A percentile compares a stretch with the other conserved stretches of the same genome.
These are phyloP conservation scores for Accipiter cooperii DNA, from an alignment of 2,113 vertebrate species.

Conservation along the genomic window DNA sequence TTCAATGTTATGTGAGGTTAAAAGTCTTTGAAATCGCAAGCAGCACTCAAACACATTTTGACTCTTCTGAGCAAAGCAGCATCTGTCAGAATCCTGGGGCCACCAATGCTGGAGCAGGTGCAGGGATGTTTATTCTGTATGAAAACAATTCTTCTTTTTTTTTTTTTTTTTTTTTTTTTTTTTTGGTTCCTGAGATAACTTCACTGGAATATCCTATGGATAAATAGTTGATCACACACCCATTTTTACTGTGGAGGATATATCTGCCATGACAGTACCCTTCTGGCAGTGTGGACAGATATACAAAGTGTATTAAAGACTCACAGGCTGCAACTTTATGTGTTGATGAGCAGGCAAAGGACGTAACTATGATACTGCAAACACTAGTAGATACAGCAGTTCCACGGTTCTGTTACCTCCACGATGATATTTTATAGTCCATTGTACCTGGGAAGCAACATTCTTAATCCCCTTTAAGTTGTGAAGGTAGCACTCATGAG, in stretches of 20 bases:
- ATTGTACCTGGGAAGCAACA: not conserved
- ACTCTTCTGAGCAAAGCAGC: not conserved
- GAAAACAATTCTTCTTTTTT: not conserved
- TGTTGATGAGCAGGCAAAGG: not conserved
- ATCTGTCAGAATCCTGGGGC: not conserved
- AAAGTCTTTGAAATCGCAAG: not conserved
- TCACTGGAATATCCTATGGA: not conserved
- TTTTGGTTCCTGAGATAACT: not conserved
- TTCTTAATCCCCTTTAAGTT: not conserved
- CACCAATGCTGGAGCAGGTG: rapidly evolving
- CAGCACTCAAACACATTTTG: not conserved
- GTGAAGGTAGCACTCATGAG: not conserved
- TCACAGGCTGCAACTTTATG: not conserved
- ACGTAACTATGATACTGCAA: not conserved
- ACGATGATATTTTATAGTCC: not conserved
- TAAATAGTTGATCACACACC: not conserved
- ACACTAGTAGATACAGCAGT: not conserved
- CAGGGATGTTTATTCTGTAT: not conserved
- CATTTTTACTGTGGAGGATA: not conserved
- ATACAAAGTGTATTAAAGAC: not conserved
- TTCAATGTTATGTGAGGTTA: not conserved
- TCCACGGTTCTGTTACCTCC: not conserved
- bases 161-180: too few species aligned
- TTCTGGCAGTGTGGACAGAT: not conserved
- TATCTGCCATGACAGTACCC: not conserved